Conservation (phyloP, 2,888 invertebrate genomes). For the Emesis russula region DNA sequence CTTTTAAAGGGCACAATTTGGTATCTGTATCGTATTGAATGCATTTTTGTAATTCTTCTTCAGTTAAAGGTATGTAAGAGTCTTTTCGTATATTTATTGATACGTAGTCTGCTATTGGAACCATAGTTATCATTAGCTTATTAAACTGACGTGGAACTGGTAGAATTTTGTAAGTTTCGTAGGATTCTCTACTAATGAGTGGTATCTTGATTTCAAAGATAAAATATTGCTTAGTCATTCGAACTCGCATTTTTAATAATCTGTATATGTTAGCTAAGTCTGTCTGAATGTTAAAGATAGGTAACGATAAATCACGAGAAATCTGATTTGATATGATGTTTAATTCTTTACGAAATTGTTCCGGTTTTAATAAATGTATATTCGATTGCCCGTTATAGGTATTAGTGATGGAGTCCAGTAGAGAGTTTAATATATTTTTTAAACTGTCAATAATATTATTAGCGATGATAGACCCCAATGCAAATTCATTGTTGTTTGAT, state of each 20-base stretch:
- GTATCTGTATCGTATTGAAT: not conserved
- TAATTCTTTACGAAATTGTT: not conserved
- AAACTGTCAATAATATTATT: not conserved
- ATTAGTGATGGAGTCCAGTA: not conserved
- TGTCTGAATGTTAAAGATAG: no score
- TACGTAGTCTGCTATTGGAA: not conserved
- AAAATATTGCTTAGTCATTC: not conserved
- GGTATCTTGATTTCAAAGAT: not conserved
- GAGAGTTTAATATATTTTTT: not conserved
- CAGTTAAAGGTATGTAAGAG: not conserved
- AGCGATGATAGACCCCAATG: not conserved
- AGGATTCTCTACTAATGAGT: not conserved
- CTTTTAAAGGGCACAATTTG: not conserved
- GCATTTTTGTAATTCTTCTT: constrained; percentile 23
- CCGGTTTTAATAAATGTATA: constrained; percentile 5
- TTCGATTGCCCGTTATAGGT: constrained; percentile 10
- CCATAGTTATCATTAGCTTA: not conserved
- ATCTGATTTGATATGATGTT: not conserved
- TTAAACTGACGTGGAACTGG: not conserved
- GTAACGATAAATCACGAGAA: constrained; percentile 16
- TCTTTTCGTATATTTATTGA: not conserved
- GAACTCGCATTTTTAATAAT: not conserved
- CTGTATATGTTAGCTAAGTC: constrained; percentile 1
- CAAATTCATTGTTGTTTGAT: not conserved
- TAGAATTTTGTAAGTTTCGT: not conserved